Percentiles rank a stretch among this genome's conserved stretches.
Evolutionary conservation across 2,888 invertebrate species (phyloP).

Genomic region (Oscheius sp.): DNA sequence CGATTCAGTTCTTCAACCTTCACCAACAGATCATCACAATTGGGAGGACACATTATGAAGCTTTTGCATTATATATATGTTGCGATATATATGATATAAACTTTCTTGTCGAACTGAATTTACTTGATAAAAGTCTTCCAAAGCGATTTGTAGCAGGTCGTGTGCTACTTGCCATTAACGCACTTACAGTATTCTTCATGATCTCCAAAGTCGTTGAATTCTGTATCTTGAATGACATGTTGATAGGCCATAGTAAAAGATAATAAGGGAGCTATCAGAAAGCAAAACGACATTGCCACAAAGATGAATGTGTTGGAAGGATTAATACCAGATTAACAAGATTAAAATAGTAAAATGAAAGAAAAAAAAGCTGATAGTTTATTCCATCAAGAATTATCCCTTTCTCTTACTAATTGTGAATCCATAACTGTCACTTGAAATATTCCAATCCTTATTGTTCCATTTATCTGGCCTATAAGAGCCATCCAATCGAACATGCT

Average conservation of each 20-base stretch:
- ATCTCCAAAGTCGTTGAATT: not conserved
- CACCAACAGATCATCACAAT: not conserved
- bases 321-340: not conserved
- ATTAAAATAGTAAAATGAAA: too few species aligned
- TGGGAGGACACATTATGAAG: conserved; percentile 2
- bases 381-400: too few species aligned
- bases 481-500: not conserved
- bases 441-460: not conserved
- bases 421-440: not conserved
- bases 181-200: not conserved
- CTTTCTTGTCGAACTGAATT: not conserved
- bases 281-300: not conserved
- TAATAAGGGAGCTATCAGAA: not conserved
- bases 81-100: not conserved
- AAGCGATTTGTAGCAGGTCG: not conserved
- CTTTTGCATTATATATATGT: not conserved
- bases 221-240: not conserved
- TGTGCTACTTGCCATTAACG: not conserved
- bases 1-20: not conserved
- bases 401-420: too few species aligned
- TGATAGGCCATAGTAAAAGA: not conserved
- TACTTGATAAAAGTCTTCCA: conserved; percentile 1
- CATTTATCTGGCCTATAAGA: not conserved
- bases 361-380: too few species aligned
- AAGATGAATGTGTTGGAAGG: not conserved